Conservation (phyloP, 2,113 vertebrate species). For the Heteronetta atricapilla region DNA sequence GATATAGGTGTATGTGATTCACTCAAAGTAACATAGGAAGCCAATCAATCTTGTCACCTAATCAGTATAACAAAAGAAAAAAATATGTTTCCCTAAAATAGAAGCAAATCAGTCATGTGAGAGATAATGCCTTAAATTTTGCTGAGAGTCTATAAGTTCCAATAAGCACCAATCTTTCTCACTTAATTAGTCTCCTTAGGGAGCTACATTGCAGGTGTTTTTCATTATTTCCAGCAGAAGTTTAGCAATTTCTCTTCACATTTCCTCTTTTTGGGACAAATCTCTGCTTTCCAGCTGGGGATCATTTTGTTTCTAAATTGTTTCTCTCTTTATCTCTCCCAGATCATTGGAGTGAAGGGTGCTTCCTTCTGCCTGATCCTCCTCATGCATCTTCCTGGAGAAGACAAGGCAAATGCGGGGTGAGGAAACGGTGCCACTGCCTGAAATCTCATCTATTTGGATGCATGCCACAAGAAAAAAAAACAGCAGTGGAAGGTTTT, state of each 20-base stretch:
- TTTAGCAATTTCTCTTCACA: constrained; percentile 10
- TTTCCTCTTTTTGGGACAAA: constrained; percentile 26
- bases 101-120: constrained; percentile 25
- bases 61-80: constrained; percentile 37
- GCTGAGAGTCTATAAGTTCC: constrained; percentile 1
- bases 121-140: constrained; percentile 28
- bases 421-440: background rate
- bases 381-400: background rate
- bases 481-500: background rate
- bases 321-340: background rate
- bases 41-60: constrained; percentile 26
- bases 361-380: background rate
- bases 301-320: constrained; percentile 17
- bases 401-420: background rate
- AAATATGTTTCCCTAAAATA: constrained; percentile 43
- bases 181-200: constrained; percentile 42
- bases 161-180: constrained; percentile 20
- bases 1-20: background rate
- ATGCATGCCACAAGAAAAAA: background rate
- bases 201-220: constrained; percentile 6
- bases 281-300: constrained; percentile 28
- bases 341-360: background rate
- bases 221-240: constrained; percentile 44
- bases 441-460: background rate
- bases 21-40: background rate